phyloP scores from a whole-genome alignment of 1,140 invertebrate species.

The Nasonia giraulti region DNA sequence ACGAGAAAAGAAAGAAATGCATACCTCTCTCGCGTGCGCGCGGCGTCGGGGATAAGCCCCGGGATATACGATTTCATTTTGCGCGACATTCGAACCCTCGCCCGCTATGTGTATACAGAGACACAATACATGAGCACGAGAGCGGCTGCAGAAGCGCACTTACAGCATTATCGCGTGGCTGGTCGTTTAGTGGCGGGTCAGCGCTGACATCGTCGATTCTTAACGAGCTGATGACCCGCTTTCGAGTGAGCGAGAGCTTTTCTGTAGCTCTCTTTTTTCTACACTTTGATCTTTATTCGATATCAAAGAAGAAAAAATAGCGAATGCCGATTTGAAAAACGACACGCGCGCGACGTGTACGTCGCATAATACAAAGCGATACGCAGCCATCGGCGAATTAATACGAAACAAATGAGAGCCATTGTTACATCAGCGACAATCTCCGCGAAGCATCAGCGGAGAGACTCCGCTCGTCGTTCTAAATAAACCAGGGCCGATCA shows the following conservation, averaged over 20 bases:
- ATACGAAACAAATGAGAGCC: not conserved
- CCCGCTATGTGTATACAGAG: not conserved
- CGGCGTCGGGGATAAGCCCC: not conserved
- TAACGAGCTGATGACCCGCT: slow-evolving; percentile 43
- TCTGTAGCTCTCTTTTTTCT: not conserved
- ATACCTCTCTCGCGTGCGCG: not conserved
- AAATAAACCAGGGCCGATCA: not conserved
- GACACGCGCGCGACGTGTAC: no score
- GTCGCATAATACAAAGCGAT: no score
- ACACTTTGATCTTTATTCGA: not conserved
- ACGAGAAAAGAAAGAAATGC: slow-evolving; percentile 1
- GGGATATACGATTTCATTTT: slow-evolving; percentile 1
- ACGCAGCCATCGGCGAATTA: not conserved
- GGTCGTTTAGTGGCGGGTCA: slow-evolving; percentile 1
- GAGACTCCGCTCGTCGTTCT: not conserved
- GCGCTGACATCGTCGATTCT: slow-evolving; percentile 36
- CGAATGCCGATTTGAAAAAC: no score
- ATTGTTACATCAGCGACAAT: not conserved
- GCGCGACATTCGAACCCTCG: not conserved
- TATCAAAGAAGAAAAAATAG: not conserved
- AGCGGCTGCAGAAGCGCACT: not conserved
- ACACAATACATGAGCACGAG: not conserved
- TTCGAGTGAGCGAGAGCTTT: not conserved
- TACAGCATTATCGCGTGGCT: slow-evolving; percentile 3
- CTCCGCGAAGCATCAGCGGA: not conserved